Percentiles rank a stretch among this genome's conserved stretches.
Evolutionary conservation across 1,140 invertebrate species (phyloP).

Genomic region (Drosophila serrata): DNA sequence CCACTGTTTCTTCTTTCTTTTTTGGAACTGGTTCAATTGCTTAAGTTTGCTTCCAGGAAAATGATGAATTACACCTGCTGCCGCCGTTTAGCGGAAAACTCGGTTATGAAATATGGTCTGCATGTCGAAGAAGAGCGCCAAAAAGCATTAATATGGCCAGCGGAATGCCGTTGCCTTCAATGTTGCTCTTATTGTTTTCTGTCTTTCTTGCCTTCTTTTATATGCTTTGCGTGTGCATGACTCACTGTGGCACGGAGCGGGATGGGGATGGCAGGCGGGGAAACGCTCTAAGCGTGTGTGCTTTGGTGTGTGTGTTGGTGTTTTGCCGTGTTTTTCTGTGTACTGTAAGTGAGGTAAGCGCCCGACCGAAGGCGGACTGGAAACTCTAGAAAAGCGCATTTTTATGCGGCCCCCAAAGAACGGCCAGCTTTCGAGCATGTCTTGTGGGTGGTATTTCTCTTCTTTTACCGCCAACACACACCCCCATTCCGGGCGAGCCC

Average conservation of each 20-base stretch:
- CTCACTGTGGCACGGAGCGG: conserved; percentile 44
- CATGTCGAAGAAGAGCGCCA: conserved; percentile 35
- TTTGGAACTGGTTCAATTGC: conserved; percentile 51
- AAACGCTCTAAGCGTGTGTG: conserved; percentile 33
- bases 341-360: conserved; percentile 57
- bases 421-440: conserved; percentile 16
- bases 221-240: conserved; percentile 74
- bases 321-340: conserved; percentile 19
- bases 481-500: conserved; percentile 8
- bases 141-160: conserved; percentile 32
- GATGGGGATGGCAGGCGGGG: conserved; percentile 48
- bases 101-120: conserved; percentile 29
- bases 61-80: conserved; percentile 32
- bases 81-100: conserved; percentile 24
- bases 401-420: conserved; percentile 45
- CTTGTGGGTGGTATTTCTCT: conserved; percentile 51
- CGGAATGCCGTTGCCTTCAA: conserved; percentile 51
- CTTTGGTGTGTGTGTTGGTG: not conserved
- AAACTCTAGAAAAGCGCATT: conserved; percentile 49
- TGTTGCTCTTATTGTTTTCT: conserved; percentile 45
- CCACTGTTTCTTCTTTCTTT: conserved; percentile 1
- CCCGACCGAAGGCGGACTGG: conserved; percentile 46
- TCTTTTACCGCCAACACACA: conserved; percentile 23
- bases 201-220: conserved; percentile 41
- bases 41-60: conserved; percentile 38